These are phyloP conservation scores for Poicephalus gulielmi DNA, from an alignment of 2,113 vertebrate species.

Conservation along the genomic window DNA sequence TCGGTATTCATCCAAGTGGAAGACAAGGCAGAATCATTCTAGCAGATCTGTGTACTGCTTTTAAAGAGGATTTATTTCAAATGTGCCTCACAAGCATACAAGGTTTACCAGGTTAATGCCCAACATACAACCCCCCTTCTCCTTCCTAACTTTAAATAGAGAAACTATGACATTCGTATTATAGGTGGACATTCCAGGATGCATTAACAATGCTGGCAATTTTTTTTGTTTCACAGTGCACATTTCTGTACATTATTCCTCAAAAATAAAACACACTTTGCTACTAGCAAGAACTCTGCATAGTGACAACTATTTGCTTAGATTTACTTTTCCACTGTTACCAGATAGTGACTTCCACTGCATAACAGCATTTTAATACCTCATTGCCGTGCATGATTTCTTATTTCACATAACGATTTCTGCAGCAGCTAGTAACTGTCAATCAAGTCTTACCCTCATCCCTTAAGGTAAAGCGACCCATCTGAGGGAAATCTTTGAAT, in stretches of 20 bases:
- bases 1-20: not conserved
- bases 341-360: not conserved
- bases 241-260: not conserved
- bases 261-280: not conserved
- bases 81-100: accelerated
- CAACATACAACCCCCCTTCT: not conserved
- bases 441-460: constrained; percentile 88
- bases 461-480: constrained; percentile 97
- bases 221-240: not conserved
- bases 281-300: not conserved
- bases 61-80: not conserved
- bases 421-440: not conserved
- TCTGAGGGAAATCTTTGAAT: constrained; percentile 99
- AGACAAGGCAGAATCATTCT: not conserved
- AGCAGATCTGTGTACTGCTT: not conserved
- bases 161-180: not conserved
- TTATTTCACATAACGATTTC: not conserved
- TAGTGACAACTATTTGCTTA: not conserved
- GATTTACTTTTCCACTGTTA: not conserved
- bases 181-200: not conserved
- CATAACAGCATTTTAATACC: not conserved
- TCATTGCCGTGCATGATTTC: not conserved
- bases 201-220: not conserved
- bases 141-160: not conserved
- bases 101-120: not conserved